Base-by-base conservation (phyloP, 1,140 invertebrate species). In the Anagrus nilaparvatae region DNA sequence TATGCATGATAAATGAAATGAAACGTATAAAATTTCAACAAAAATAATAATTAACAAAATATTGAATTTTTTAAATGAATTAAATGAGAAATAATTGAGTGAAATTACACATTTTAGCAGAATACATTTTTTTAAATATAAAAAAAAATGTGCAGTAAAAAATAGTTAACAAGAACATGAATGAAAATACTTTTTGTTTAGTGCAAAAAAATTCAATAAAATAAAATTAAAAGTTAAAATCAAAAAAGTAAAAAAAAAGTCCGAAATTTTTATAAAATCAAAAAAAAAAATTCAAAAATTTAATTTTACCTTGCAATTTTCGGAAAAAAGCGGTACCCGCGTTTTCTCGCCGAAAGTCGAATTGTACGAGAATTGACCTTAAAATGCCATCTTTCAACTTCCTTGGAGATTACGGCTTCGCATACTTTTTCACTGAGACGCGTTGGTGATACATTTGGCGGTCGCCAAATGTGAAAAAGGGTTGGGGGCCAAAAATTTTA, bases 271-370 rank as follows among this genome's bases (percentile, higher is more conserved):
- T n/a, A n/a, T n/a, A n/a, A n/a, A n/a, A n/a, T n/a, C n/a, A n/a
- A n/a, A n/a, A n/a, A n/a, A n/a, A n/a, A n/a, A n/a, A n/a, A n/a
- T n/a, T 39, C 31, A 46, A 45, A 37, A 32, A 33, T 39, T 43
- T 40, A 38, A 33, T 27, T 53, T 65, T 65, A 65, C 63, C 63
- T 65, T 59, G 59, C 55, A 50, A 62, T 63, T 53, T 65, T 63
- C 28, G 63, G 63, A 56, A 65, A 65, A 56, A 65, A 65, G 40
- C 62, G 57, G 55, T 63, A 65, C 38, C 61, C 63, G 55, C 63
- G 61, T 55, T 65, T 65, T 65, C 60, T 63, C 53, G 61, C 61
- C 52, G 61, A 63, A 55, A 65, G 61, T 58, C 61, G 61, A 61
- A 65, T 60, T 52, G 60, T 61, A 55, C 59, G 59, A 49, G 61